phyloP scores from a whole-genome alignment of 2,113 vertebrate species.

The Speoplatyrhinus poulsoni region DNA sequence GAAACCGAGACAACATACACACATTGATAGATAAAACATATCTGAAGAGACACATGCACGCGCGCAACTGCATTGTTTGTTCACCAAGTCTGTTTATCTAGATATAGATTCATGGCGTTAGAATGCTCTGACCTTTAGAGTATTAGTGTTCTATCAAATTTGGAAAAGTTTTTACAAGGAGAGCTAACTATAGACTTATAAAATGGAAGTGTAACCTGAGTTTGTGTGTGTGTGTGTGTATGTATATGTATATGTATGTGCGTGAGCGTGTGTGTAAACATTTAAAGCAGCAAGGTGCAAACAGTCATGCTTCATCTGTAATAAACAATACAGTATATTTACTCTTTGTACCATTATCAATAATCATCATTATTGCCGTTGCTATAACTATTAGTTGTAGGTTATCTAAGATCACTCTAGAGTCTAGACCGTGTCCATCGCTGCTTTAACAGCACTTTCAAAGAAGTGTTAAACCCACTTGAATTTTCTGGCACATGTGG shows the following conservation, averaged over 20 bases:
- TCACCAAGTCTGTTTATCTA: neutral
- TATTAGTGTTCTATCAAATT: too few species aligned
- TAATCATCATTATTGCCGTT: neutral
- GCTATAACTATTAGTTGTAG: neutral
- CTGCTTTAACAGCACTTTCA: too few species aligned
- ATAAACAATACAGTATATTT: too few species aligned
- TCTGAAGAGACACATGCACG: neutral
- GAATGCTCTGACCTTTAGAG: neutral
- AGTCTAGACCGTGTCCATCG: neutral
- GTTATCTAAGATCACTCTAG: neutral
- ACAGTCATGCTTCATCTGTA: too few species aligned
- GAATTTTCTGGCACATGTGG: conserved; percentile 89
- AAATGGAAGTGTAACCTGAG: too few species aligned
- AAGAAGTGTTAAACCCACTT: conserved; percentile 70
- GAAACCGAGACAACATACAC: neutral
- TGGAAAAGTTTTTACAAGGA: neutral
- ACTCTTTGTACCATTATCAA: neutral
- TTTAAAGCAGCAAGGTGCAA: too few species aligned
- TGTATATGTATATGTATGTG: too few species aligned
- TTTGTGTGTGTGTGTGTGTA: too few species aligned
- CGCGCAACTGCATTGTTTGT: neutral
- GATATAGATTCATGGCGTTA: neutral
- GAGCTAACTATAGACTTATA: neutral
- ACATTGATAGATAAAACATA: neutral
- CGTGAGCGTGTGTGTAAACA: neutral